Evolutionary conservation across 2,888 invertebrate species (phyloP).

Genomic region (Matsumyia berberina): DNA sequence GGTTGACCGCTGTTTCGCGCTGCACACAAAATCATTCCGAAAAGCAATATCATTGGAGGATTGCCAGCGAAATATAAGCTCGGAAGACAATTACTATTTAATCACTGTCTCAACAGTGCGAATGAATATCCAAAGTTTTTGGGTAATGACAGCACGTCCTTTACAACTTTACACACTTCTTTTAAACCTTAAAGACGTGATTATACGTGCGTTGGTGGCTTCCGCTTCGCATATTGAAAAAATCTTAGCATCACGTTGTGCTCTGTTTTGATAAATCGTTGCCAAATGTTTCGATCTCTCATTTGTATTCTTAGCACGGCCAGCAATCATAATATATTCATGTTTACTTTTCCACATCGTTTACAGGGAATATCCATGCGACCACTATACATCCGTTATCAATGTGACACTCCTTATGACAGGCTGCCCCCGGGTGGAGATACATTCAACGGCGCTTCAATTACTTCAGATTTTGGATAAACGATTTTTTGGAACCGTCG

Average conservation of each 20-base stretch:
- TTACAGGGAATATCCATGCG: constrained; percentile 96
- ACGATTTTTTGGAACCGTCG: constrained; percentile 95
- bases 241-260: background rate
- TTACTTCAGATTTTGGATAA: constrained; percentile 96
- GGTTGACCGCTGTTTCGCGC: too few species aligned
- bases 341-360: constrained; percentile 64
- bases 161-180: background rate
- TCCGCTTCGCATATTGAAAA: background rate
- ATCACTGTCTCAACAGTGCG: too few species aligned
- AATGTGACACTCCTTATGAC: constrained; percentile 98
- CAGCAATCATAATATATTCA: background rate
- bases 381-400: constrained; percentile 98
- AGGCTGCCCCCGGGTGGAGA: constrained; percentile 95
- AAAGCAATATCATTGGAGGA: too few species aligned
- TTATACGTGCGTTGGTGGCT: too few species aligned
- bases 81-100: too few species aligned
- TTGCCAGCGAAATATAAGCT: too few species aligned
- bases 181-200: background rate
- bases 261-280: background rate
- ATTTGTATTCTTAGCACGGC: constrained; percentile 15
- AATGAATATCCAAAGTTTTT: too few species aligned
- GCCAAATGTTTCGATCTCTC: background rate
- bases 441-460: constrained; percentile 97
- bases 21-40: too few species aligned
- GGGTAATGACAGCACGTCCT: background rate